Base-by-base conservation (phyloP, 2,113 vertebrate genomes). In the Labeo rohita region DNA sequence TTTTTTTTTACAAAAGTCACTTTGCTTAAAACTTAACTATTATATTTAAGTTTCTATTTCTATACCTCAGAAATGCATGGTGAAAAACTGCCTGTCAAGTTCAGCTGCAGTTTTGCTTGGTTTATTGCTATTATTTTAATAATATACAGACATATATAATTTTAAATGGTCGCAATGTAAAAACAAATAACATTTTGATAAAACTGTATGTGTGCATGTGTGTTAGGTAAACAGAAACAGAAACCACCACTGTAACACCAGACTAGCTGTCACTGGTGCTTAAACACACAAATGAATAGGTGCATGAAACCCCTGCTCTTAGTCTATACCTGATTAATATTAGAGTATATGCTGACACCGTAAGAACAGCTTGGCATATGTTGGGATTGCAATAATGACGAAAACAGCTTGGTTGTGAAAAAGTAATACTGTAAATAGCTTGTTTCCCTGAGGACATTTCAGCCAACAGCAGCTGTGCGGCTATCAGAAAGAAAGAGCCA, bases 361-460 rank as follows among this genome's bases (percentile, higher is more conserved):
- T 76, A 45, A 43, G 54, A n/a, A 73, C n/a, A 52, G 28, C 43
- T 8, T 34, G 36, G 45, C 43, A 49, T 61, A 68, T 63, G 65
- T 39, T 47, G 15, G 4, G 34, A 23, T 50, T 39, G 18, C 66
- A 43, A 68, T 21, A n/a, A 84, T 81, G 43, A 65, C 15, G 8
- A 74, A 83, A 70, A 59, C 39, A 4, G 61, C 84, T 72, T 56
- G 15, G 11, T 50, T 54, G 39, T 12, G 28, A 10, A 56, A 50
- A 75, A 28, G 45, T 28, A 47, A 75, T 75, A 49, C 73, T 75
- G 45, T 84, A 83, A 73, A 85, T 80, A 70, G 49, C 49, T 50
- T 16, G 8, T 66, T 66, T 63, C 75, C 82, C 80, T 11, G 49
- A 63, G 50, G 76, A 23, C n/a, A n/a, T 59, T 74, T 36, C 11